Conservation (phyloP, 2,113 vertebrate genomes). For the Ifrita kowaldi region DNA sequence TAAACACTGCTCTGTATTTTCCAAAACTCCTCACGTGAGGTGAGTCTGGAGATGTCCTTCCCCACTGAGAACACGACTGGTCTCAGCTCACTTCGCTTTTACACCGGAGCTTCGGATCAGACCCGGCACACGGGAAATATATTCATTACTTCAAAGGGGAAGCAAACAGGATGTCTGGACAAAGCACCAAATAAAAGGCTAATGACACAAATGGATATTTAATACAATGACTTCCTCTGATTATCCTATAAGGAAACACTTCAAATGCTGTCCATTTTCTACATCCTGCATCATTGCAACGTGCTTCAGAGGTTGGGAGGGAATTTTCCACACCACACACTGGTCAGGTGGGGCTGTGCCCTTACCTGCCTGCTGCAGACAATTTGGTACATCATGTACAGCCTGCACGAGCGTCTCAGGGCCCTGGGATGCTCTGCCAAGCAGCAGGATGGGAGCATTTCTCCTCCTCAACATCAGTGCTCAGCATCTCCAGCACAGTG, state of each 20-base stretch:
- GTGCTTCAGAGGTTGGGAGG: background rate
- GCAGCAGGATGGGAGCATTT: background rate
- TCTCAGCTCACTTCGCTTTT: background rate
- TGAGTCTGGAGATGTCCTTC: background rate
- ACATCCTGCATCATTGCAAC: constrained; percentile 2
- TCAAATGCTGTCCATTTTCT: constrained; percentile 43
- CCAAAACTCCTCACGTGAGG: background rate
- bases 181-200: constrained; percentile 60
- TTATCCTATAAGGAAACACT: constrained; percentile 65
- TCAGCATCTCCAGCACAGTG: background rate
- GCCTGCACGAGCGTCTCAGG: accelerated
- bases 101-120: background rate
- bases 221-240: constrained; percentile 66
- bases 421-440: background rate
- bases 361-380: background rate
- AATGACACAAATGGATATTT: constrained; percentile 68
- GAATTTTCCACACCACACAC: background rate
- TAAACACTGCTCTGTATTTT: background rate
- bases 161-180: constrained; percentile 67
- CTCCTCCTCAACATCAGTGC: background rate
- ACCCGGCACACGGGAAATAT: background rate
- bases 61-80: accelerated
- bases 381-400: accelerated
- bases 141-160: constrained; percentile 58
- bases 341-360: background rate